A percentile compares a stretch with the other conserved stretches of the same genome.
These are phyloP conservation scores for Orgyia antiqua DNA, from an alignment of 2,888 invertebrate genomes.

Conservation along the genomic window DNA sequence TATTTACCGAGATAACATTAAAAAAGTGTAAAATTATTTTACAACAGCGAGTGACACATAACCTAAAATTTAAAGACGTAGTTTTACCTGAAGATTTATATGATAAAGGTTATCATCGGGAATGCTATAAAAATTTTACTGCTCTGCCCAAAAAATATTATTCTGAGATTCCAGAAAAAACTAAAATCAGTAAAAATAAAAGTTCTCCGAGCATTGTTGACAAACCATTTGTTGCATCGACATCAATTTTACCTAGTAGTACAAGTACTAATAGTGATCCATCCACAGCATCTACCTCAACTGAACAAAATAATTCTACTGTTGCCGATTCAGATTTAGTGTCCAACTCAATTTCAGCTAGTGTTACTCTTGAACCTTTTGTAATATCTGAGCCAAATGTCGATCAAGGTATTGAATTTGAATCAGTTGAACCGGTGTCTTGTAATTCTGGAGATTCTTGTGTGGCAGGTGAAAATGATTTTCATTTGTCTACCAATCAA, in stretches of 20 bases:
- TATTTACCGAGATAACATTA: not conserved
- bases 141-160: not conserved
- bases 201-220: not conserved
- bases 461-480: not conserved
- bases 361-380: not conserved
- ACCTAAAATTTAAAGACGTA: conserved; percentile 2
- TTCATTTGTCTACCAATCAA: not conserved
- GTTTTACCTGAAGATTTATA: not conserved
- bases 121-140: not conserved
- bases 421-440: not conserved
- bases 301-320: too few species aligned
- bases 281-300: too few species aligned
- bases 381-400: not conserved
- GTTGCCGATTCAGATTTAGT: too few species aligned
- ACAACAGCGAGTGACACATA: not conserved
- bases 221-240: not conserved
- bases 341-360: not conserved
- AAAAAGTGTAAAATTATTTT: not conserved
- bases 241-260: not conserved
- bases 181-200: not conserved
- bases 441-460: too few species aligned
- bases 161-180: not conserved
- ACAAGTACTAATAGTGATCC: too few species aligned
- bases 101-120: not conserved
- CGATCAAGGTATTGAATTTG: not conserved